Evolutionary conservation across 2,888 invertebrate genomes (phyloP).

Genomic region (Tachystola acroxantha): DNA sequence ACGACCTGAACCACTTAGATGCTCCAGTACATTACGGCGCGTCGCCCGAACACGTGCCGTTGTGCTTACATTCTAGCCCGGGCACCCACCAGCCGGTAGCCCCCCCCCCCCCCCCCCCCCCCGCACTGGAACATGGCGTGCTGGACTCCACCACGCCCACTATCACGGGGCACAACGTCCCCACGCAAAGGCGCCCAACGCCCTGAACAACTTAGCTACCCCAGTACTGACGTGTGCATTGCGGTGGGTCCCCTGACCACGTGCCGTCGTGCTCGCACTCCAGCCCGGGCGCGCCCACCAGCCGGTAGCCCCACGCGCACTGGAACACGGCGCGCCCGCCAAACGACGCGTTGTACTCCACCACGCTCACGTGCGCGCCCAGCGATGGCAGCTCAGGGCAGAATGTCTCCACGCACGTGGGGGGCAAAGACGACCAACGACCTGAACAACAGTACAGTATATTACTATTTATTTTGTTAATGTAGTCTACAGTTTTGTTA

Average conservation of each 20-base stretch:
- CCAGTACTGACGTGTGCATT: constrained; percentile 82
- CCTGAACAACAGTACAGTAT: too few species aligned
- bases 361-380: constrained; percentile 85
- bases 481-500: too few species aligned
- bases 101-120: too few species aligned
- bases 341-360: constrained; percentile 89
- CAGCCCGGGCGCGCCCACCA: constrained; percentile 86
- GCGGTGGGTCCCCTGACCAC: constrained; percentile 88
- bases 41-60: constrained; percentile 88
- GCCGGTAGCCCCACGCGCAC: constrained; percentile 90
- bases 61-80: constrained; percentile 87
- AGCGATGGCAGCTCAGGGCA: constrained; percentile 84
- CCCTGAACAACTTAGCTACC: neutral
- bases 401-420: constrained; percentile 86
- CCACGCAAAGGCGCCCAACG: constrained; percentile 37
- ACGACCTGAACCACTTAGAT: too few species aligned
- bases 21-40: too few species aligned
- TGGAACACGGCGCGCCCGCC: constrained; percentile 89
- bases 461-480: too few species aligned
- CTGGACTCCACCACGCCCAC: constrained; percentile 86
- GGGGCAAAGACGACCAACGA: constrained; percentile 86
- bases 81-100: constrained; percentile 87
- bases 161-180: constrained; percentile 82
- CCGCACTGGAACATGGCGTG: constrained; percentile 89
- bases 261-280: constrained; percentile 88